Base-by-base conservation (phyloP, 2,888 invertebrate genomes). In the Leptinotarsa rubiginosa region DNA sequence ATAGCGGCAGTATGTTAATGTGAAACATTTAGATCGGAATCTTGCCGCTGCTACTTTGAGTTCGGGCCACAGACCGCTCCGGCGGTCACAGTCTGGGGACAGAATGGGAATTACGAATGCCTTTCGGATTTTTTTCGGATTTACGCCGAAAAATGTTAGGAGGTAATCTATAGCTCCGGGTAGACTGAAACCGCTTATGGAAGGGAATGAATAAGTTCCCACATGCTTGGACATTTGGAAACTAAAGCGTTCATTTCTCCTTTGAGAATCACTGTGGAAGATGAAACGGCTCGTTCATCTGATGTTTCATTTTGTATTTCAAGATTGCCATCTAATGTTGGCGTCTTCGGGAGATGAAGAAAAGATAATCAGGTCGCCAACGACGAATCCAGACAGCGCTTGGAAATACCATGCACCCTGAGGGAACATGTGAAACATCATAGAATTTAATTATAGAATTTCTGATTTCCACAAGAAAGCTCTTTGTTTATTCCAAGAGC, bases 11-110 rank as follows among this genome's bases (percentile, higher is more conserved):
- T 87, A 88, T 88, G 88, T 86, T 87, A 88, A 88, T 88, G 85
- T 85, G 83, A 82, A 83, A 85, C 86, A 87, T 87, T 87, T 87
- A 88, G 88, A 88, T 88, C 86, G 87, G 85, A 87, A 88, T 87
- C 88, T 87, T 80, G 84, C 80, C 84, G 85, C 83, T 83, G 85
- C 86, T 85, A 85, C 86, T 86, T 84, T 84, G 84, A 83, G 75
- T 70, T 73, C 56, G 47, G 56, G 41, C 16, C 56, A 54, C 47
- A 70, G 69, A 73, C 76, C 73, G 73, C 68, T 65, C 47, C 22
- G 67, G 41, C 62, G 62, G 62, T 62, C 62, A 62, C 50, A 67
- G 67, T 67, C 52, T 67, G 69, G 62, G 62, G 62, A 62, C 62
- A 41, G 62, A 62, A 41, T 62, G 62, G 12, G 31, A 62, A 62